Evolutionary conservation across 35 echinoderm and acorn worm genomes (phyloP).

Genomic region (Eucidaris tribuloides): DNA sequence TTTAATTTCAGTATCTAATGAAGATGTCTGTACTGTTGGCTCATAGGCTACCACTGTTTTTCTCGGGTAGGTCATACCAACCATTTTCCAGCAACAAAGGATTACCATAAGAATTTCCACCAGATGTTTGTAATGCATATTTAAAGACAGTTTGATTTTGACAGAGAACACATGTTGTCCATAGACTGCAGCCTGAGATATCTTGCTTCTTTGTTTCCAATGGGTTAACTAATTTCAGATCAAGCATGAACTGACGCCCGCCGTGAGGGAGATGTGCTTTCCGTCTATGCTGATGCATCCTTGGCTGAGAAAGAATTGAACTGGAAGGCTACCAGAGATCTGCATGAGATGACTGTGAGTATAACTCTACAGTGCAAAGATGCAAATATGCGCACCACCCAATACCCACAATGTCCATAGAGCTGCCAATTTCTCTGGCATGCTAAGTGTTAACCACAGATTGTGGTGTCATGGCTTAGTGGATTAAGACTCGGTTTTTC

Average conservation of each 20-base stretch:
- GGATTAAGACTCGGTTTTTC: no score
- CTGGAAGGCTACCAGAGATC: slow-evolving; percentile 78
- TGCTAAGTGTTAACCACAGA: no score
- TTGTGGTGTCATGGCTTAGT: no score
- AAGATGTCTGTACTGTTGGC: no score
- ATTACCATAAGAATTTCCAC: background rate
- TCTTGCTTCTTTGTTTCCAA: no score
- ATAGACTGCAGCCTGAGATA: no score
- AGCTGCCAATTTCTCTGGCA: no score
- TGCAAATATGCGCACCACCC: no score
- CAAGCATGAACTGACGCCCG: slow-evolving; percentile 49
- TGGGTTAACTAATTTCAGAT: slow-evolving; percentile 45
- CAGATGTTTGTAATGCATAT: background rate
- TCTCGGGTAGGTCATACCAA: background rate
- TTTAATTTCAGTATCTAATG: no score
- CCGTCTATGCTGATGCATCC: slow-evolving; percentile 55
- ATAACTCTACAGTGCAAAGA: no score
- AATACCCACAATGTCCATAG: no score
- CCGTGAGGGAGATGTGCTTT: slow-evolving; percentile 64
- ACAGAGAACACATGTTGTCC: background rate
- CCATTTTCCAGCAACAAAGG: background rate
- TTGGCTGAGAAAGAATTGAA: slow-evolving; percentile 85
- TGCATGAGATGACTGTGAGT: slow-evolving; percentile 98
- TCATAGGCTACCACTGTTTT: no score
- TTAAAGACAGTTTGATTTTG: background rate